A percentile compares a stretch with the other conserved stretches of the same genome.
Conservation (phyloP, 2,888 invertebrate species). For the Glomeris marginata region DNA sequence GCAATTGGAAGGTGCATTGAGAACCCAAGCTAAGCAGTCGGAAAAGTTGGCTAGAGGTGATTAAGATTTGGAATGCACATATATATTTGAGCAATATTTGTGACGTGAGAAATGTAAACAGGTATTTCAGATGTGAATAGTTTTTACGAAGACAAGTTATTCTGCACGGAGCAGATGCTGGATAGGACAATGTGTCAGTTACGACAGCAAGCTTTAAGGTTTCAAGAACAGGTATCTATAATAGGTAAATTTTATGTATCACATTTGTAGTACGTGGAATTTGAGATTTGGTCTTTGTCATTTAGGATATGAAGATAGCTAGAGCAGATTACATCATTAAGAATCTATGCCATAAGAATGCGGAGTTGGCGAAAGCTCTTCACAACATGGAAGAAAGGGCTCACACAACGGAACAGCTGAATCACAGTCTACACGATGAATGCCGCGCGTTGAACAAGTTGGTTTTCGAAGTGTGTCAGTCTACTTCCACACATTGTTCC, state of each 20-base stretch:
- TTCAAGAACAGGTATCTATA: conserved; percentile 40
- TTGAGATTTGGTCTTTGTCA: no score
- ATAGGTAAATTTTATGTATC: no score
- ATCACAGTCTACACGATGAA: conserved; percentile 12
- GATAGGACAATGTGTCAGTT: conserved; percentile 39
- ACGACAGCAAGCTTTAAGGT: conserved; percentile 38
- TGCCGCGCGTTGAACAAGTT: conserved; percentile 13
- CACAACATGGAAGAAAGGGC: conserved; percentile 38
- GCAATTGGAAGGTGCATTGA: conserved; percentile 44
- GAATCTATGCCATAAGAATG: conserved; percentile 71
- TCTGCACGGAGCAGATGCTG: conserved; percentile 38
- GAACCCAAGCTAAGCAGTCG: conserved; percentile 47
- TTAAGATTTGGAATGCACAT: conserved; percentile 7
- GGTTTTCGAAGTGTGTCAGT: conserved; percentile 11
- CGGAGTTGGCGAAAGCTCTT: conserved; percentile 51
- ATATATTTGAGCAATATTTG: background rate
- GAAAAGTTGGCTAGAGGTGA: conserved; percentile 37
- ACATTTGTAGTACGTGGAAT: no score
- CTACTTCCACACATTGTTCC: no score
- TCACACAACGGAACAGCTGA: conserved; percentile 11
- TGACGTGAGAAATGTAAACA: background rate
- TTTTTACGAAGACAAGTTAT: conserved; percentile 40
- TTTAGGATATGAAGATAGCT: conserved; percentile 48
- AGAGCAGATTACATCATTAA: conserved; percentile 60
- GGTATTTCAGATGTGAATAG: conserved; percentile 37